Percentiles rank a stretch among this genome's conserved stretches.
These are phyloP conservation scores for Melolontha melolontha DNA, from an alignment of 2,888 invertebrate species.

Conservation along the genomic window DNA sequence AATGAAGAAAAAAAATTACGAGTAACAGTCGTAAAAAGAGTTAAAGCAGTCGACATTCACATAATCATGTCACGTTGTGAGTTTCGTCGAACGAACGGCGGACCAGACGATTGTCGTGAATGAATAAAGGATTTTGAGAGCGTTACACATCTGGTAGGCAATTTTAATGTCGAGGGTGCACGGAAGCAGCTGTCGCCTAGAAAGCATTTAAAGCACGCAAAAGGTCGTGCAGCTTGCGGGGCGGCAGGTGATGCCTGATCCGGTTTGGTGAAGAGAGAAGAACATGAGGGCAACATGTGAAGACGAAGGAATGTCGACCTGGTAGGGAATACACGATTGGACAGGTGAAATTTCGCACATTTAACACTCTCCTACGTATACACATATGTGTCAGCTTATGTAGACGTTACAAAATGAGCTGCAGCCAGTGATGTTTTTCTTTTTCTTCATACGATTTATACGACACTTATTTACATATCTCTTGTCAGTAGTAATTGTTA, in stretches of 20 bases:
- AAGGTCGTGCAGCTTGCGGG: slow-evolving; percentile 55
- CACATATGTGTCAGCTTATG: slow-evolving; percentile 19
- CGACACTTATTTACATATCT: slow-evolving; percentile 13
- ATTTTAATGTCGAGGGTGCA: slow-evolving; percentile 50
- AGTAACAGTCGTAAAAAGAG: slow-evolving; percentile 33
- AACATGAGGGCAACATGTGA: slow-evolving; percentile 55
- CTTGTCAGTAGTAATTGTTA: slow-evolving; percentile 28
- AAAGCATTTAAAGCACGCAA: slow-evolving; percentile 54
- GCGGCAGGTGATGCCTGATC: slow-evolving; percentile 57
- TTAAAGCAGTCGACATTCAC: slow-evolving; percentile 38
- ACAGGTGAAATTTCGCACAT: slow-evolving; percentile 50
- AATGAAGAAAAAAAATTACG: slow-evolving; percentile 28
- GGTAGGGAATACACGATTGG: slow-evolving; percentile 38
- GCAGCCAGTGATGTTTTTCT: slow-evolving; percentile 11
- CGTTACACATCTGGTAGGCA: slow-evolving; percentile 38
- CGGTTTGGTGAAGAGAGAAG: slow-evolving; percentile 50
- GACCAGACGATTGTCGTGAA: slow-evolving; percentile 38
- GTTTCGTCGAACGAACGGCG: slow-evolving; percentile 46
- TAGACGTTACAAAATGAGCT: not conserved
- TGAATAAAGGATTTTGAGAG: slow-evolving; percentile 24
- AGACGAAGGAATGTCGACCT: slow-evolving; percentile 49
- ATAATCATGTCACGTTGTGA: slow-evolving; percentile 47
- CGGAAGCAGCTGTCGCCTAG: slow-evolving; percentile 57
- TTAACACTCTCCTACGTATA: slow-evolving; percentile 21
- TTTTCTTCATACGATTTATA: slow-evolving; percentile 11